phyloP scores from a whole-genome alignment of 2,113 vertebrate genomes.

The Lepisosteus osseus region DNA sequence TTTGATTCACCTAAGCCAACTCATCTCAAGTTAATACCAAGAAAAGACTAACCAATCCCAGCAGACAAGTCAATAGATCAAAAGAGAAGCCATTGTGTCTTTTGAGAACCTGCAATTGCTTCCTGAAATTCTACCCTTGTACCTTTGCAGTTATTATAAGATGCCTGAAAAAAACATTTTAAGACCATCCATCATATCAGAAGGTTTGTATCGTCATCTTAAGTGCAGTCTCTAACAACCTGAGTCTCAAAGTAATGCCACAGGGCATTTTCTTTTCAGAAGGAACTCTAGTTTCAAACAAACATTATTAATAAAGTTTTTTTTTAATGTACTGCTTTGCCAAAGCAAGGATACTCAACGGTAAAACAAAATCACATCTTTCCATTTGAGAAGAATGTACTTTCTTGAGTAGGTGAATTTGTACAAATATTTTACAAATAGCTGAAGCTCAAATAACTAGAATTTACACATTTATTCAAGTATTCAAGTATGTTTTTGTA shows the following conservation, averaged over 20 bases:
- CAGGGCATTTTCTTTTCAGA: background rate
- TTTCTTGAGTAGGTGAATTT: too few species aligned
- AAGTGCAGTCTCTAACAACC: conserved; percentile 37
- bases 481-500: too few species aligned
- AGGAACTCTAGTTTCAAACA: background rate
- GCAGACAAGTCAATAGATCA: conserved; percentile 58
- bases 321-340: too few species aligned
- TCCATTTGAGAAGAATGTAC: too few species aligned
- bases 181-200: conserved; percentile 50
- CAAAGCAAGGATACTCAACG: too few species aligned
- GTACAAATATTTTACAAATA: too few species aligned
- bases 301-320: too few species aligned
- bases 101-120: conserved; percentile 47
- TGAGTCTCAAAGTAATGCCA: background rate
- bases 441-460: too few species aligned
- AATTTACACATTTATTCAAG: too few species aligned
- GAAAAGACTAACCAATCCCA: conserved; percentile 61
- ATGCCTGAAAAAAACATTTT: conserved; percentile 44
- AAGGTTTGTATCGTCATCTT: conserved; percentile 49
- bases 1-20: background rate
- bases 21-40: conserved; percentile 41
- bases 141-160: conserved; percentile 40
- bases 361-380: too few species aligned
- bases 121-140: conserved; percentile 38
- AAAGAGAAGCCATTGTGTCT: conserved; percentile 47